A percentile compares a stretch with the other conserved stretches of the same genome.
Conservation (phyloP, 2,888 invertebrate species). For the Caenorhabditis sulstoni region DNA sequence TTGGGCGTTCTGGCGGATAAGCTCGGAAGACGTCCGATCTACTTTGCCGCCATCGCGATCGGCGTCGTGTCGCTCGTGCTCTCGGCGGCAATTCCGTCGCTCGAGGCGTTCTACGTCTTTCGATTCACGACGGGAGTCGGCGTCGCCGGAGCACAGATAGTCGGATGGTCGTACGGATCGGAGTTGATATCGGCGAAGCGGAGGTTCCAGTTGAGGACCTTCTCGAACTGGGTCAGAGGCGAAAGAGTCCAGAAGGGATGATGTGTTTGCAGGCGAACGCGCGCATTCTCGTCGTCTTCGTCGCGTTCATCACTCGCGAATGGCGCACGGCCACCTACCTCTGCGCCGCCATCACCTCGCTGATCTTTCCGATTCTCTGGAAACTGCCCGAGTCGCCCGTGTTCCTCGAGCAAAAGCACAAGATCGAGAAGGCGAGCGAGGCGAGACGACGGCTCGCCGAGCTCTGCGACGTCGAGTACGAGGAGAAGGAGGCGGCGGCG, state of each 20-base stretch:
- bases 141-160: slow-evolving; percentile 46
- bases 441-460: slow-evolving; percentile 29
- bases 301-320: slow-evolving; percentile 42
- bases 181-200: slow-evolving; percentile 51
- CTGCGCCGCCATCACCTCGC: slow-evolving; percentile 44
- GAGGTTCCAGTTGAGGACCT: slow-evolving; percentile 50
- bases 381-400: slow-evolving; percentile 55
- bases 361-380: slow-evolving; percentile 52
- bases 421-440: slow-evolving; percentile 27
- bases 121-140: slow-evolving; percentile 49
- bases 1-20: slow-evolving; percentile 48
- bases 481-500: slow-evolving; percentile 15
- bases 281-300: slow-evolving; percentile 38
- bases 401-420: slow-evolving; percentile 44
- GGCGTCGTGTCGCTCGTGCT: slow-evolving; percentile 42
- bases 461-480: slow-evolving; percentile 30
- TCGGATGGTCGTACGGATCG: slow-evolving; percentile 60
- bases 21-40: slow-evolving; percentile 50
- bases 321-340: slow-evolving; percentile 43
- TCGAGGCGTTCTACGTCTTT: slow-evolving; percentile 48
- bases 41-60: slow-evolving; percentile 33
- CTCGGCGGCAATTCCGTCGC: slow-evolving; percentile 28
- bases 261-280: no score
- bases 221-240: slow-evolving; percentile 59
- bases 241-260: no score